Base-by-base conservation (phyloP, 2,797 vertebrate species). In the Urocyon cinereoargenteus region DNA sequence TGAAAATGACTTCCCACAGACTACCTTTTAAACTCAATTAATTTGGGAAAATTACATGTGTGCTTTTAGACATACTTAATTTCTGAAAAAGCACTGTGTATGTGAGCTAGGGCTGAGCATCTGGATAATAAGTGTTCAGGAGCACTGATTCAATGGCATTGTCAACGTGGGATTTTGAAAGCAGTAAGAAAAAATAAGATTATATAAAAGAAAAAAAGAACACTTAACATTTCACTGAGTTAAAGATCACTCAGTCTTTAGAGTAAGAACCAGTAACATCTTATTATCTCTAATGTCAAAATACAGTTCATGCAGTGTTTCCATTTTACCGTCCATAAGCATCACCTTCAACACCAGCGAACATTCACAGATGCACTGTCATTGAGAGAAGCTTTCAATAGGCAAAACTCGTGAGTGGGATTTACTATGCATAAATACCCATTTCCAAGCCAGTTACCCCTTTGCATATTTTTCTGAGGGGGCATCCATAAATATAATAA, bases 401-500 rank as follows among this genome's bases (percentile, higher is more conserved):
- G 97, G 98, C 98, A 97, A 98, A 98, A 98, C 97, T 97, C 97
- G 97, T 98, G 98, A 98, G 97, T 98, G 98, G 98, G 98, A 98
- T 98, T 99, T 98, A 97, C 98, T 98, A 93, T 82, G 95, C 92
- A 98, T 91, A 98, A 98, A 98, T 91, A 96, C 86, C 83, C 91
- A 97, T 98, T 98, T 98, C 97, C 99, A 98, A 99, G 98, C 99
- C 99, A 99, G 99, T 99, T 99, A 99, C 99, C 99, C 99, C 99
- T 99, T 99, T 99, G 99, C 99, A 99, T 99, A 99, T 99, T 99
- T 99, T 99, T 99, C 98, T 99, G 99, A 99, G 99, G 99, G 99
- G 99, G 99, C 99, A 99, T 99, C 99, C 99, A 99, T 99, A 99
- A 99, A 99, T 99, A 99, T 99, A 99, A 99, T 99, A 98, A 99